Evolutionary conservation across 2,797 vertebrate species (phyloP), one percentile per base, ranked within the genome.

Genomic region (Geotrypetes seraphini): DNA sequence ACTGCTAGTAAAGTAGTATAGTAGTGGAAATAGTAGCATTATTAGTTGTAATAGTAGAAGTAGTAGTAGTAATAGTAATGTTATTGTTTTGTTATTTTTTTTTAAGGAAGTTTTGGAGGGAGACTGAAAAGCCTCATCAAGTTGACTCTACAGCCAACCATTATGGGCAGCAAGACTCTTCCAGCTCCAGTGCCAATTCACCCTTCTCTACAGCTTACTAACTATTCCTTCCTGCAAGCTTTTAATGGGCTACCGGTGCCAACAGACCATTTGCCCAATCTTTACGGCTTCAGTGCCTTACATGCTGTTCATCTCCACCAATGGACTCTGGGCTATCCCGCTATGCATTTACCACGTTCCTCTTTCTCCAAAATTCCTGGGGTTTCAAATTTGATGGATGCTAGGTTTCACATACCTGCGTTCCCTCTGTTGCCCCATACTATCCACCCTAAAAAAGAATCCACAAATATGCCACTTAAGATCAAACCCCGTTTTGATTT

Each of bases 401-500:
- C 72, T 1, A 81, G 89, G 3, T 90, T 97, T 53, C 87, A 88
- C 19, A 42, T 85, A 28, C 79, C 95, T 0, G 77, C 87, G 14
- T 92, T 94, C 32, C 93, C 92, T 0, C 71, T 96, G 47, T 93
- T 96, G 56, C 93, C 93, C 3, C 90, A 95, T 5, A 82, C 94
- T 14, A 59, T 94, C 54, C 91, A 92, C 29, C 87, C 88, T 16
- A 94, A 89, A 59, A 86, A 85, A 1, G 81, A 86, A 31, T 52
- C 72, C 2, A 27, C 69, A 5, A 65, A 57, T 11, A 32, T 58
- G 3, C 63, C 39, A 5, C 79, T 76, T 44, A 99, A 95, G 69
- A 86, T 68, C 59, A 97, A 97, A 49, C 94, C 94, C 1, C 87
- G 95, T 16, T 99, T 99, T 45, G 95, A 99, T 75, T 99, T 97